Conservation (phyloP, 1,140 invertebrate species). For the Helicoverpa armigera region DNA sequence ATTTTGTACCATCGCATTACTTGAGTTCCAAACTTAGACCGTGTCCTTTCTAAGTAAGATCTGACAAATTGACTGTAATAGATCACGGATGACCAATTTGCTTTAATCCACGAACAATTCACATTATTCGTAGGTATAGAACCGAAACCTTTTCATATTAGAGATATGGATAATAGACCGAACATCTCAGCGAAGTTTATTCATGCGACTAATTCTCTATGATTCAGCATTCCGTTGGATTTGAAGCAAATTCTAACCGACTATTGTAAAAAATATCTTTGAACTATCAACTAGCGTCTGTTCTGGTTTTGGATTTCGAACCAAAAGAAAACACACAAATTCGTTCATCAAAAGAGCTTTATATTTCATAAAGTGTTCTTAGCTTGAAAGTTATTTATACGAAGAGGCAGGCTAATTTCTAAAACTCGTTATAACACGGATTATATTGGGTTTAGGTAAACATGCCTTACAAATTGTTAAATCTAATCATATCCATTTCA, state of each 20-base stretch:
- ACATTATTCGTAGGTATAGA: slow-evolving; percentile 6
- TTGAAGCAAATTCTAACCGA: slow-evolving; percentile 5
- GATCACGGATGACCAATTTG: slow-evolving; percentile 22
- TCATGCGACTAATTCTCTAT: slow-evolving; percentile 36
- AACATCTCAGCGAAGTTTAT: slow-evolving; percentile 14
- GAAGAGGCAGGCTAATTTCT: neutral
- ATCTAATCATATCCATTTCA: slow-evolving; percentile 24
- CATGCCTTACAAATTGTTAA: neutral
- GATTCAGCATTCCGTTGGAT: slow-evolving; percentile 16
- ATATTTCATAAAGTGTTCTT: neutral
- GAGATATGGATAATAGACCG: slow-evolving; percentile 35
- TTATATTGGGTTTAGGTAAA: slow-evolving; percentile 4
- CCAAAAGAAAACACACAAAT: neutral
- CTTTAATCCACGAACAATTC: slow-evolving; percentile 16
- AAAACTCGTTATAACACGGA: slow-evolving; percentile 23
- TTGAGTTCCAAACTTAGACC: slow-evolving; percentile 5
- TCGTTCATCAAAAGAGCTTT: too few species aligned
- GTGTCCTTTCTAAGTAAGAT: slow-evolving; percentile 11
- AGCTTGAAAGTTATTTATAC: neutral
- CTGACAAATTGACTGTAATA: slow-evolving; percentile 8
- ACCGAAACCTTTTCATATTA: slow-evolving; percentile 15
- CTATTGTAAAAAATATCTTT: slow-evolving; percentile 24
- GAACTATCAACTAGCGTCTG: neutral
- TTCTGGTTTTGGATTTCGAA: neutral
- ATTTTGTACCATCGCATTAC: neutral